A percentile compares a stretch with the other conserved stretches of the same genome.
phyloP scores from a whole-genome alignment of 2,797 vertebrate species.

The Anguilla megastoma region DNA sequence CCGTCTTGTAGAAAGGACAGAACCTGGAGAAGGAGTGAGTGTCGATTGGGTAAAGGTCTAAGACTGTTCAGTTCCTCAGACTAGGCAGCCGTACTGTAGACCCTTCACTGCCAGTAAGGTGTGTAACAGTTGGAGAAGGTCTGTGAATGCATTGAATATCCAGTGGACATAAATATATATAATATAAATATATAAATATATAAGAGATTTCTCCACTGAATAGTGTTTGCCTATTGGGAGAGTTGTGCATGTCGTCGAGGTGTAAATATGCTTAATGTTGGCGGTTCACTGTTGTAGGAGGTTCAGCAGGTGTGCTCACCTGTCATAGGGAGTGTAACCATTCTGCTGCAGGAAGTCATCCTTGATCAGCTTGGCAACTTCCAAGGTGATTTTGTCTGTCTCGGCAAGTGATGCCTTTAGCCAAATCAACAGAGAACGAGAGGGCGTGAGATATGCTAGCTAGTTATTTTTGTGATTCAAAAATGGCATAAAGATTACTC shows the following conservation, averaged over 20 bases:
- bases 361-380: slow-evolving; percentile 96
- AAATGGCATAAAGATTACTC: neutral
- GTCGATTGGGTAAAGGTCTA: neutral
- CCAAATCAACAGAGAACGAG: slow-evolving; percentile 24
- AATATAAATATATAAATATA: no score
- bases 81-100: neutral
- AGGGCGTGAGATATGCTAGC: neutral
- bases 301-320: slow-evolving; percentile 89
- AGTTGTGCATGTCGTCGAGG: neutral
- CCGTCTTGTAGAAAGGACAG: slow-evolving; percentile 98
- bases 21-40: slow-evolving; percentile 71
- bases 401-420: slow-evolving; percentile 93
- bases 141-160: neutral
- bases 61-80: neutral
- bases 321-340: slow-evolving; percentile 94
- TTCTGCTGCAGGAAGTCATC: slow-evolving; percentile 99
- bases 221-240: neutral
- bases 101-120: neutral
- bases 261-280: neutral
- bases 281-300: slow-evolving; percentile 81
- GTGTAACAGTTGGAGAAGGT: neutral
- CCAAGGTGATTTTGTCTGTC: slow-evolving; percentile 96
- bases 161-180: neutral
- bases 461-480: neutral
- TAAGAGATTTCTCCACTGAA: neutral